Base-by-base conservation (phyloP, 1,140 invertebrate genomes). In the Frieseomelitta varia region DNA sequence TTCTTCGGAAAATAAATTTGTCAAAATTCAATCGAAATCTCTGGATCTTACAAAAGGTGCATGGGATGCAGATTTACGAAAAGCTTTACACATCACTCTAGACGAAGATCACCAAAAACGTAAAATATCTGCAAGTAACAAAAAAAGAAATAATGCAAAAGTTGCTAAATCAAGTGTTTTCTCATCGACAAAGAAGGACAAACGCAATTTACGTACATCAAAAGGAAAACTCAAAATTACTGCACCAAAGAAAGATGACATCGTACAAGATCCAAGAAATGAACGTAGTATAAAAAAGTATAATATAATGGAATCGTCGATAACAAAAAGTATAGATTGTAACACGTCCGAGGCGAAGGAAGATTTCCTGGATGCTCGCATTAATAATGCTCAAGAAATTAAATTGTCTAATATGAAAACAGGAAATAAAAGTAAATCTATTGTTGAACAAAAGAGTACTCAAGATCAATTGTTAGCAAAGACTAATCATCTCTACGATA, bases 11-110 rank as follows among this genome's bases (percentile, higher is more conserved):
- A 75, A 86, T 51, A 55, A 73, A 15, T 21, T 30, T 30, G 17
- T n/a, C 30, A 58, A 47, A 14, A 19, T 21, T 30, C 51, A 79
- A 51, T 55, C 17, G 1, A 79, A 81, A 2, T 15, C 67, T 0
- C 53, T 56, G 51, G 78, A 86, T 24, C 0, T 69, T 0, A 21
- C 55, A 2, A 73, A 77, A 10, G 88, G 86, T 21, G 91, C 89
- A 58, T 95, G 94, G 94, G 94, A 95, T 56, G 91, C 92, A 15
- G 94, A 94, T 90, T 85, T 95, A 67, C 89, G 94, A 11, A 88
- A 82, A 53, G 24, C 69, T 78, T 51, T 90, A 56, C 78, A 84
- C 53, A 24, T 34, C 11, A 34, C 56, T 24, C 24, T 80, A 3
- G 63, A 83, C n/a, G 58, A 85, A 0, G 77, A 86, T 21, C 69